Evolutionary conservation across 2,888 invertebrate species (phyloP).

Genomic region (Agriopis leucophaearia): DNA sequence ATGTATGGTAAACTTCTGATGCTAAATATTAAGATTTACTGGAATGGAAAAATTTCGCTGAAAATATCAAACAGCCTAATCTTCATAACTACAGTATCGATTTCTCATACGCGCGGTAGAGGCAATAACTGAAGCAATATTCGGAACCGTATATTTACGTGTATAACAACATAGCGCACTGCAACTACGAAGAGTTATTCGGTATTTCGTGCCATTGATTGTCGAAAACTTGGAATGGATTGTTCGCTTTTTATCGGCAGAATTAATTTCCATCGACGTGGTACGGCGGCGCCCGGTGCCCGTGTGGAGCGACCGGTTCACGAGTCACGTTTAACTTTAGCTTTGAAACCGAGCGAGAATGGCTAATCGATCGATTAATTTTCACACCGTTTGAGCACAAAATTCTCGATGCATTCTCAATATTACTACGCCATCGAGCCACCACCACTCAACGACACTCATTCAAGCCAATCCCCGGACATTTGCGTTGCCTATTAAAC

Average conservation of each 20-base stretch:
- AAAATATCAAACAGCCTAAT: conserved; percentile 10
- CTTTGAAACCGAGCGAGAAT: conserved; percentile 74
- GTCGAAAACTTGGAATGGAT: conserved; percentile 63
- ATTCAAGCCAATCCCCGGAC: neutral
- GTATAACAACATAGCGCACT: conserved; percentile 48
- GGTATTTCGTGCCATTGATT: conserved; percentile 63
- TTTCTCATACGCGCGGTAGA: conserved; percentile 35
- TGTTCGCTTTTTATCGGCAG: conserved; percentile 66
- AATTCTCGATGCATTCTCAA: conserved; percentile 66
- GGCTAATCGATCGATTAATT: conserved; percentile 84
- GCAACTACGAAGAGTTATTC: conserved; percentile 60
- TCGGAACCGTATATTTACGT: conserved; percentile 53
- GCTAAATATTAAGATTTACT: neutral
- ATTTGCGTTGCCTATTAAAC: conserved; percentile 20
- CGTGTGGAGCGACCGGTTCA: conserved; percentile 63
- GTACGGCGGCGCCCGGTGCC: conserved; percentile 55
- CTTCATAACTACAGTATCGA: conserved; percentile 33
- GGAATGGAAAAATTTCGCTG: neutral
- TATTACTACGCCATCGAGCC: conserved; percentile 19
- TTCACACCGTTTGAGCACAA: conserved; percentile 77
- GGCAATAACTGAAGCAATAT: conserved; percentile 56
- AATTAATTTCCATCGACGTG: conserved; percentile 74
- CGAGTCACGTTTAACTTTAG: conserved; percentile 79
- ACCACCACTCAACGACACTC: neutral
- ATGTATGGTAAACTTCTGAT: neutral